These are phyloP conservation scores for Sycobia sp. DNA, from an alignment of 1,140 invertebrate species.

Conservation along the genomic window DNA sequence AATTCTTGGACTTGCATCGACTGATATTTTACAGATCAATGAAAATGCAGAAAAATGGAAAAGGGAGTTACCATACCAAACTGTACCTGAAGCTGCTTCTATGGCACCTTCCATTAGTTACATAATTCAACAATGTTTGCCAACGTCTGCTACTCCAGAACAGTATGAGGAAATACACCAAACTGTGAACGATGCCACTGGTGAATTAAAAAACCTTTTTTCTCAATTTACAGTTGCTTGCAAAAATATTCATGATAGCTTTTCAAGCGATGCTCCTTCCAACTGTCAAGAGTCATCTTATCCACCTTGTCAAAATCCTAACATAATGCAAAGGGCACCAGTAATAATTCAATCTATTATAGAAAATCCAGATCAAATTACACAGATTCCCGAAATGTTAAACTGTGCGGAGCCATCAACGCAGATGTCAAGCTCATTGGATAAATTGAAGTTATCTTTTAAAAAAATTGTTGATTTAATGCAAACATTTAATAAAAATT, in stretches of 20 bases:
- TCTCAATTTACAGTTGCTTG: constrained; percentile 8
- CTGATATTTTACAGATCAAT: constrained; percentile 26
- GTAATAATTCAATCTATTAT: constrained; percentile 12
- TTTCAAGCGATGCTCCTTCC: background rate
- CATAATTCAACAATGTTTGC: constrained; percentile 19
- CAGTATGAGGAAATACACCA: constrained; percentile 10
- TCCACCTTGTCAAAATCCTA: background rate
- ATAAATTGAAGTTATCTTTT: constrained; percentile 12
- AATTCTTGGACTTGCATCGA: constrained; percentile 4
- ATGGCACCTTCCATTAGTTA: background rate
- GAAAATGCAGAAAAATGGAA: background rate
- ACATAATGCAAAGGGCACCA: constrained; percentile 18
- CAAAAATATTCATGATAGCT: constrained; percentile 1
- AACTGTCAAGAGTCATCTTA: background rate
- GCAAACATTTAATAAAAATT: background rate
- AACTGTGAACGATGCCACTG: constrained; percentile 2
- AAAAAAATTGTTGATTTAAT: constrained; percentile 3
- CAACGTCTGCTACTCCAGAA: background rate
- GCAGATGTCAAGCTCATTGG: constrained; percentile 2
- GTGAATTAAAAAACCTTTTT: constrained; percentile 19
- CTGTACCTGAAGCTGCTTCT: background rate
- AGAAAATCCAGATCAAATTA: constrained; percentile 25
- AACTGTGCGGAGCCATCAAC: constrained; percentile 3
- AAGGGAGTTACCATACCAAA: background rate
- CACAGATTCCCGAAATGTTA: constrained; percentile 13